Evolutionary conservation across 1,140 invertebrate species (phyloP), one percentile per base, ranked within the genome.

Genomic region (Eumaeus atala): DNA sequence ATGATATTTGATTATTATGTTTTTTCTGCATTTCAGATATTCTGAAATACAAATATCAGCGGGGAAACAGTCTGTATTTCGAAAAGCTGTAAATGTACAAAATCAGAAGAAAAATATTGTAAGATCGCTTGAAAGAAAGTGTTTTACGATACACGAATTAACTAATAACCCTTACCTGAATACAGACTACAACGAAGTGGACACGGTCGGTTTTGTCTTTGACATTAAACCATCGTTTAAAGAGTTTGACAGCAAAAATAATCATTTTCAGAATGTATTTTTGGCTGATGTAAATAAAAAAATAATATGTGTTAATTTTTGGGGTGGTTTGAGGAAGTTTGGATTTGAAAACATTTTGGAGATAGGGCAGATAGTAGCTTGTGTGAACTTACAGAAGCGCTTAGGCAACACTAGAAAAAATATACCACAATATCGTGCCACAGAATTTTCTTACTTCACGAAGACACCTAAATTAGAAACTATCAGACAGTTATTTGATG

Each of bases 251-350:
- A 51, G 40, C 11, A 72, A 54, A 16, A 77, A 73, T 53, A 59
- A 71, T 47, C 53, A 63, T 9, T 84, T 78, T 50, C 87, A 90
- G 77, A 84, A 84, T 54, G 74, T 90, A 0, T 90, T 86, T 60
- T 28, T 90, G 5, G 58, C 86, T 0, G 89, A 90, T 66, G 59
- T 77, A 16, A 72, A 89, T 59, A 70, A 72, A 61, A 87, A 87
- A 70, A 84, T 91, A 42, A 76, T 92, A 14, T 89, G 90, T 37
- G 72, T 93, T 37, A 89, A 91, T 63, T 92, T 93, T 64, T 91
- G 89, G 88, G 89, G 90, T 34, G 90, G 91, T 0, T 64, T 92
- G 12, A 81, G 88, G 54, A 86, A 89, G 18, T 90, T 90, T 67
- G 90, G 91, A 1, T 91, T 89, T 52, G 76, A 91, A 53, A 91